Conservation (phyloP, 2,797 vertebrate genomes). For the Glossophaga mutica region DNA sequence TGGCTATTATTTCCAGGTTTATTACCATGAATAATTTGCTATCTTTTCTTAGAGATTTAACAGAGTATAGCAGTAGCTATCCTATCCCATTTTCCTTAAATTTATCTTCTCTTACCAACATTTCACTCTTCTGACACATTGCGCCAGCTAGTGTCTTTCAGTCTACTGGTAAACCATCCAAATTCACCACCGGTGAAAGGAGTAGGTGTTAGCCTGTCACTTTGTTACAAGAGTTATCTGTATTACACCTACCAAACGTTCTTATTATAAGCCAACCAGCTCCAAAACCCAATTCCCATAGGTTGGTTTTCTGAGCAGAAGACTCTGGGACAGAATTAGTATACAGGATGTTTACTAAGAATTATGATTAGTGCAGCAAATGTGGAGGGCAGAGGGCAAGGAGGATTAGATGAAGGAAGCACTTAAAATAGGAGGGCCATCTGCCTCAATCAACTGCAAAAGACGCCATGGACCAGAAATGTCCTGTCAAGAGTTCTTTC, state of each 20-base stretch:
- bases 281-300: not conserved
- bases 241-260: not conserved
- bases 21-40: not conserved
- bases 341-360: not conserved
- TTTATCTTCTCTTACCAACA: not conserved
- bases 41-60: not conserved
- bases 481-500: not conserved
- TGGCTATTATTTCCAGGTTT: not conserved
- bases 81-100: not conserved
- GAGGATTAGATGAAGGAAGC: not conserved
- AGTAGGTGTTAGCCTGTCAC: not conserved
- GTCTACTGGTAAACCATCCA: no score
- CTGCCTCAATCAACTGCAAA: not conserved
- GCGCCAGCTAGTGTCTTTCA: no score
- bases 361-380: not conserved
- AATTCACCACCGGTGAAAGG: not conserved
- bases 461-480: not conserved
- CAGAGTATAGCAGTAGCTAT: not conserved
- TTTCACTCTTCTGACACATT: not conserved
- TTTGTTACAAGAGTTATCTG: not conserved
- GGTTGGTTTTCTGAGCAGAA: not conserved
- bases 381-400: not conserved
- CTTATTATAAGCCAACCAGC: not conserved
- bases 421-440: not conserved
- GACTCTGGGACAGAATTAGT: not conserved